Base-by-base conservation (phyloP, 2,797 vertebrate species). In the Arrhamphus sclerolepis region DNA sequence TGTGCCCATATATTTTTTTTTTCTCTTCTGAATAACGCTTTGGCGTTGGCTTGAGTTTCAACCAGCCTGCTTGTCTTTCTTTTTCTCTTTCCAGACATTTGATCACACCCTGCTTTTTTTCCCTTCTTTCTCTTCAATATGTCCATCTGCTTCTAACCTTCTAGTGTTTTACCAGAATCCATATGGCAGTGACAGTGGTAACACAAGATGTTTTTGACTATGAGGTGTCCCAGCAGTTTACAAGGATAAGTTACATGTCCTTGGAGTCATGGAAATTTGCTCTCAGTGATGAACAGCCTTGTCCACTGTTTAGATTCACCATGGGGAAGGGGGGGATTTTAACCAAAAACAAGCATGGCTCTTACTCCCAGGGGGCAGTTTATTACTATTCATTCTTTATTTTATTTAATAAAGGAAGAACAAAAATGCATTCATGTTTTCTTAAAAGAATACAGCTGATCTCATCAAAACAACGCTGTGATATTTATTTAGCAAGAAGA, bases 101-200 rank as follows among this genome's bases (percentile, higher is more conserved):
- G 69, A 85, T 84, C 85, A 77, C 67, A 53, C 46, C 61, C 52
- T 55, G 57, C n/a, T 56, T 84, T 77, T 84, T 66, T 68, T 34
- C 7, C 29, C 7, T n/a, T 69, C 57, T 46, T 54, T 74, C 62
- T 70, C 46, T n/a, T 40, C 58, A 16, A 22, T 20, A 26, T 49
- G 50, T 70, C 63, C 71, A 62, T 81, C 62, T 76, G 70, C 75
- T 56, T 73, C 51, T 31, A 62, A 55, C 51, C 61, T 75, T 85
- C 78, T 83, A 75, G 78, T 85, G 66, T 76, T 81, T 80, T 66
- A 75, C 59, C 70, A 71, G 70, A 81, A 74, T 78, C 71, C 53
- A 68, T 59, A 66, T 62, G 70, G 56, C 21, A 52, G 48, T 46
- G 49, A 61, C 72, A 56, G 67, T 48, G 52, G 81, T 81, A 87